phyloP scores from a whole-genome alignment of 2,888 invertebrate species.

The Willowsia nigromaculata region DNA sequence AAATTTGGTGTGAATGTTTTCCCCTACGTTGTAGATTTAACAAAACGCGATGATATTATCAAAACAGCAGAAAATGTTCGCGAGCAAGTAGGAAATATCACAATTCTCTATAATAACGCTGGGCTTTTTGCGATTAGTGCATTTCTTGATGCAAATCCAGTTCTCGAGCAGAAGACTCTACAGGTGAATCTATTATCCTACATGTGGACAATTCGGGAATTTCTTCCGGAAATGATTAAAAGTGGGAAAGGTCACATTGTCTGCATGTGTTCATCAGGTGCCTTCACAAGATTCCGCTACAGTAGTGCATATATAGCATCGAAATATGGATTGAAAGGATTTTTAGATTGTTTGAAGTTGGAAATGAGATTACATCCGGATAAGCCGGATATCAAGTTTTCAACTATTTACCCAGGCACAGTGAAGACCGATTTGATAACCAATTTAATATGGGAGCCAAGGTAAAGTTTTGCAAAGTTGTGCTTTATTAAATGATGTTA shows the following conservation, averaged over 20 bases:
- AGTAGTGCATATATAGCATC: conserved; percentile 84
- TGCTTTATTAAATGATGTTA: no score
- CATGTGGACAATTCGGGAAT: conserved; percentile 84
- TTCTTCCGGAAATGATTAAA: conserved; percentile 84
- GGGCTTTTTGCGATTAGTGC: conserved; percentile 83
- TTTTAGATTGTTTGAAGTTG: conserved; percentile 85
- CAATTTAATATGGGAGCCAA: not conserved
- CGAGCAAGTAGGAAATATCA: conserved; percentile 83
- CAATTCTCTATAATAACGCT: conserved; percentile 89
- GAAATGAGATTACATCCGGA: conserved; percentile 83
- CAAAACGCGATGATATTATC: conserved; percentile 81
- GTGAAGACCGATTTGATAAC: conserved; percentile 81
- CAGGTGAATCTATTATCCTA: conserved; percentile 85
- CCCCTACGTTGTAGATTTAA: conserved; percentile 83
- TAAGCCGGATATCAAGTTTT: conserved; percentile 83
- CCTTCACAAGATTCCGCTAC: conserved; percentile 83
- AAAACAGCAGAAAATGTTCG: conserved; percentile 80
- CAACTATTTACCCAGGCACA: conserved; percentile 85
- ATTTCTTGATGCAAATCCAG: conserved; percentile 81
- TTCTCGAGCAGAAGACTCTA: conserved; percentile 83
- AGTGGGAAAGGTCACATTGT: conserved; percentile 84
- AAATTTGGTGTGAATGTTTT: conserved; percentile 81
- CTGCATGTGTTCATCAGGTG: conserved; percentile 84
- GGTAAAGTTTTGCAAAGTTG: no score
- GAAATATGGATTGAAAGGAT: conserved; percentile 85